Percentiles rank a stretch among this genome's conserved stretches.
These are phyloP conservation scores for Hypsopygia costalis DNA, from an alignment of 2,888 invertebrate genomes.

Conservation along the genomic window DNA sequence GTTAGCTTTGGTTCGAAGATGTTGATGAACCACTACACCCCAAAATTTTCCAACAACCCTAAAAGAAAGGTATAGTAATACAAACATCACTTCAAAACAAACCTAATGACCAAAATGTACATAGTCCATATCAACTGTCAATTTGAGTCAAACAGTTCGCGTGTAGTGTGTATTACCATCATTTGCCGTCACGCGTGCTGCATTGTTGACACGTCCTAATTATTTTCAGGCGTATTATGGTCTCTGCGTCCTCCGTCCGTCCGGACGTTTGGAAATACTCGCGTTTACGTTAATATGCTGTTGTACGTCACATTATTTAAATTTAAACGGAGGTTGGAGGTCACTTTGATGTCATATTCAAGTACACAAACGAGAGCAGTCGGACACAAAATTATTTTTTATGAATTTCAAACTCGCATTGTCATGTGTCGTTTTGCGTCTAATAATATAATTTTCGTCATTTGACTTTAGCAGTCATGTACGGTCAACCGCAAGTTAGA, in stretches of 20 bases:
- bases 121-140: too few species aligned
- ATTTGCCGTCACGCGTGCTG: conserved; percentile 1
- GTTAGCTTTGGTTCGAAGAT: too few species aligned
- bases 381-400: neutral
- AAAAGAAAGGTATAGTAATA: too few species aligned
- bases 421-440: neutral
- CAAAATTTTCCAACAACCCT: too few species aligned
- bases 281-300: conserved; percentile 3
- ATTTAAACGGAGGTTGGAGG: conserved; percentile 4
- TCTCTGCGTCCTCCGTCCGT: conserved; percentile 10
- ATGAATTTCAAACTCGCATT: neutral
- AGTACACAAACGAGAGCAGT: neutral
- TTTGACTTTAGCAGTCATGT: neutral
- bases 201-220: conserved; percentile 12
- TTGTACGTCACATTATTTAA: conserved; percentile 3
- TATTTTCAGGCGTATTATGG: conserved; percentile 12
- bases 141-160: too few species aligned
- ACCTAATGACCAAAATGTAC: too few species aligned
- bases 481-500: too few species aligned
- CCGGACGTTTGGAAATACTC: conserved; percentile 14
- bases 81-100: too few species aligned
- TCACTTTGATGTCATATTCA: neutral
- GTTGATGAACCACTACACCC: too few species aligned
- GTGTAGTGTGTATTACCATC: neutral
- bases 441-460: too few species aligned